A percentile compares a stretch with the other conserved stretches of the same genome.
phyloP scores from a whole-genome alignment of 2,888 invertebrate genomes.

The Andricus curvator region DNA sequence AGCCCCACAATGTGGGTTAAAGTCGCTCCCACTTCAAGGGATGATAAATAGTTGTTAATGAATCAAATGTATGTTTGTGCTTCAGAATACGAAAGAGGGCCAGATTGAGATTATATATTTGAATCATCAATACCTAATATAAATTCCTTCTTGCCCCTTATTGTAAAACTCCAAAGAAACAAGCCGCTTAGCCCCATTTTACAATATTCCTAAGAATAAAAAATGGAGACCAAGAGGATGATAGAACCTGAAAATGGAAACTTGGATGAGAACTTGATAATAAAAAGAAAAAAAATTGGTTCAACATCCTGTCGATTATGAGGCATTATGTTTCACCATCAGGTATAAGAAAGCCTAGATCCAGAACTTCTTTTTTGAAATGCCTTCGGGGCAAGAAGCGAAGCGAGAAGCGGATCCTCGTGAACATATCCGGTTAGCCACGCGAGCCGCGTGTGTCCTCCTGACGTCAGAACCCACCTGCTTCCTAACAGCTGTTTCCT shows the following conservation, averaged over 20 bases:
- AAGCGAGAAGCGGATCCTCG: slow-evolving; percentile 47
- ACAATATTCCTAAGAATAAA: neutral
- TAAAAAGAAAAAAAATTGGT: slow-evolving; percentile 26
- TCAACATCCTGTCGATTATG: slow-evolving; percentile 38
- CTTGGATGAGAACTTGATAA: neutral
- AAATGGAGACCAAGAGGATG: neutral
- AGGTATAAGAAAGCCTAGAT: slow-evolving; percentile 28
- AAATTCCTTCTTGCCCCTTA: no score
- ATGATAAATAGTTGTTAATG: no score
- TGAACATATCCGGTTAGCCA: slow-evolving; percentile 70
- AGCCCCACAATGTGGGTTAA: no score
- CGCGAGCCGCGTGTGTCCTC: slow-evolving; percentile 73
- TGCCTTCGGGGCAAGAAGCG: slow-evolving; percentile 22
- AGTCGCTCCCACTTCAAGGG: no score
- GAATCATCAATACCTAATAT: no score
- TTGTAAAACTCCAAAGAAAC: no score
- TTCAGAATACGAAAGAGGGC: no score
- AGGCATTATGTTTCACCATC: slow-evolving; percentile 11
- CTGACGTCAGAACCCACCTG: slow-evolving; percentile 76
- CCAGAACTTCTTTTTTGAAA: slow-evolving; percentile 24
- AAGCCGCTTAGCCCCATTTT: no score
- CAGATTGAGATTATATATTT: no score
- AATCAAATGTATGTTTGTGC: no score
- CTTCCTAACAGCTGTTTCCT: slow-evolving; percentile 77
- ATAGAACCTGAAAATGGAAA: neutral